These are phyloP conservation scores for Paradisaea rubra DNA, from an alignment of 2,113 vertebrate species.

Conservation along the genomic window DNA sequence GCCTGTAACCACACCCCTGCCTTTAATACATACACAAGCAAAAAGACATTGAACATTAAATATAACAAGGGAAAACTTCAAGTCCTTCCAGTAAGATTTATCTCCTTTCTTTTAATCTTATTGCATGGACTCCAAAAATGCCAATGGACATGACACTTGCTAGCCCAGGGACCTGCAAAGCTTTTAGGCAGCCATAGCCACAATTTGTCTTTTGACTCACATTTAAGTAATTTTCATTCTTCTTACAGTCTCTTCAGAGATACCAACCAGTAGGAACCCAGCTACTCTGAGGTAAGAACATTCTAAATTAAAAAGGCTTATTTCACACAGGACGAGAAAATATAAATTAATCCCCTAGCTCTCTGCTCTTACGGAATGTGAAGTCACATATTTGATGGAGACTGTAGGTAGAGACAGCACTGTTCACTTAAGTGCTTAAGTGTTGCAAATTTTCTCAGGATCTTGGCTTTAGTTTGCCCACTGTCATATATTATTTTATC, in stretches of 20 bases:
- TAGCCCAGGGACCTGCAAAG: background rate
- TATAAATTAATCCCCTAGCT: background rate
- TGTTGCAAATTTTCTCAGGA: accelerated
- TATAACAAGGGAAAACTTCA: background rate
- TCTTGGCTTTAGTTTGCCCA: background rate
- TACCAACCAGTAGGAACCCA: background rate
- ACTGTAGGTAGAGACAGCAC: background rate
- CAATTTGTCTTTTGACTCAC: background rate
- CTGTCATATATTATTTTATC: background rate
- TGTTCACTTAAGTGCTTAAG: background rate
- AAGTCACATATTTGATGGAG: background rate
- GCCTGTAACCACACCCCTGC: background rate
- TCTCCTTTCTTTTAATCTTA: background rate
- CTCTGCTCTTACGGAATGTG: background rate
- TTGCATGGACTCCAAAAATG: background rate
- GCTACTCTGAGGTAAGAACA: background rate
- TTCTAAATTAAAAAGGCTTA: background rate
- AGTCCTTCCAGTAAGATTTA: background rate
- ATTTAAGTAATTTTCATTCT: background rate
- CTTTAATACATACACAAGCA: background rate
- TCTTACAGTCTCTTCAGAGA: background rate
- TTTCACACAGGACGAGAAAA: background rate
- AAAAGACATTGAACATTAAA: background rate
- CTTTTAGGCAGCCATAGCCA: background rate
- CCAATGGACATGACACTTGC: background rate